Conservation (phyloP, 2,888 invertebrate species). For the Nemurella pictetii region DNA sequence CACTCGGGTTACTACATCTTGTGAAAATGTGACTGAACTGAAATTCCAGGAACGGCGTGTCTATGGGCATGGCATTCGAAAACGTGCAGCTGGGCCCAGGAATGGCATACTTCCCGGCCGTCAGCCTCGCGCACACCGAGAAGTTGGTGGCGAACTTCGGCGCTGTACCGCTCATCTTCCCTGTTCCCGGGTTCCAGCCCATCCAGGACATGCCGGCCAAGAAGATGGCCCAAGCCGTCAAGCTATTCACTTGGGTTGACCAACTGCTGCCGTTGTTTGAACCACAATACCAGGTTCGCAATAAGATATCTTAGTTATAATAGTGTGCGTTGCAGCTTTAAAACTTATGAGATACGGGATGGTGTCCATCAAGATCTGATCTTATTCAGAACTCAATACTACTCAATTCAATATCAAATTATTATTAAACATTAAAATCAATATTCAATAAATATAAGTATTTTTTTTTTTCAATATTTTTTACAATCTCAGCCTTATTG, state of each 20-base stretch:
- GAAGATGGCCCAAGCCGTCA: slow-evolving; percentile 49
- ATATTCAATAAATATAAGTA: no score
- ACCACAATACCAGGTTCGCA: slow-evolving; percentile 40
- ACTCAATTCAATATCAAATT: no score
- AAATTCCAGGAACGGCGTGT: slow-evolving; percentile 74
- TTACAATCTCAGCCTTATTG: no score
- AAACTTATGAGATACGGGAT: no score
- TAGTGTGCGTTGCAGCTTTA: no score
- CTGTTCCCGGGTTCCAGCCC: slow-evolving; percentile 67
- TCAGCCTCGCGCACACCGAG: slow-evolving; percentile 76
- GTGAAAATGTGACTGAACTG: no score
- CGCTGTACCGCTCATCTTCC: slow-evolving; percentile 66
- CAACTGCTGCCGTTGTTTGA: slow-evolving; percentile 50
- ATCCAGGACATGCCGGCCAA: slow-evolving; percentile 57
- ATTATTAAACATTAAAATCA: no score
- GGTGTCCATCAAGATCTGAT: no score
- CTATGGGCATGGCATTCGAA: slow-evolving; percentile 73
- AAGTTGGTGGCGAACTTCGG: slow-evolving; percentile 81
- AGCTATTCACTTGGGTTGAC: slow-evolving; percentile 56
- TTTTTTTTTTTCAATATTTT: no score
- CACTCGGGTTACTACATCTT: no score
- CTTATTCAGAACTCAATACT: no score
- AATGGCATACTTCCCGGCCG: slow-evolving; percentile 77
- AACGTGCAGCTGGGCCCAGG: slow-evolving; percentile 72
- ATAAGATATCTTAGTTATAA: background rate